Base-by-base conservation (phyloP, 2,888 invertebrate genomes). In the Dryocosmus kuriphilus region DNA sequence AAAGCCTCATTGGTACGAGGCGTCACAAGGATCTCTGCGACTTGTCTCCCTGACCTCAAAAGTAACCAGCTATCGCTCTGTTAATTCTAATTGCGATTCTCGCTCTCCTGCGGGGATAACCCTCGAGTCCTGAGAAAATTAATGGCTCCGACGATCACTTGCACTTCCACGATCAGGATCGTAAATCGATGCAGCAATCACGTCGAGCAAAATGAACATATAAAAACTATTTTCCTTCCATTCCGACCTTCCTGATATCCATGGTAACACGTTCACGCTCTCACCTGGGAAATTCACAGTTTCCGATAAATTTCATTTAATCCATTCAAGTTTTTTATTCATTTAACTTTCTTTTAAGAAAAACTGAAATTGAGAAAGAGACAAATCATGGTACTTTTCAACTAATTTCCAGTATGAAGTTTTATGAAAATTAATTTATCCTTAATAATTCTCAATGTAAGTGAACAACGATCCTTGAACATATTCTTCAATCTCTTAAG, bases 1-100 rank as follows among this genome's bases (percentile, higher is more conserved):
- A 75, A 80, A 79, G 79, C 79, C 80, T 86, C 84, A 84, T 86
- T 83, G 84, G 81, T 81, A 81, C 57, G 75, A 80, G 83, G 81
- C 85, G 86, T 85, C 83, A 83, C 88, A 88, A 89, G 87, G 88
- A 89, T 89, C 85, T 85, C 81, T 79, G 81, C 79, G 78, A 81
- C 82, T 80, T 79, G 83, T 88, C 79, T 85, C 90, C 90, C 86
- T 90, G 90, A 90, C 90, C 90, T 90, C 89, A 90, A 90, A 90
- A 87, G 81, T 86, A 83, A 71, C 81, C 81, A 75, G 83, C 80
- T 85, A 85, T 85, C 85, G 82, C 79, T 79, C 85, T 82, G 78
- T 78, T 85, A 83, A 80, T 84, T 80, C 65, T 74, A 57, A 82
- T 85, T 83, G 79, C 73, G 76, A 78, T 75, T 78, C 65, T 55